Percentiles rank a stretch among this genome's conserved stretches.
phyloP scores from a whole-genome alignment of 2,797 vertebrate species.

The Tokudaia muenninki region DNA sequence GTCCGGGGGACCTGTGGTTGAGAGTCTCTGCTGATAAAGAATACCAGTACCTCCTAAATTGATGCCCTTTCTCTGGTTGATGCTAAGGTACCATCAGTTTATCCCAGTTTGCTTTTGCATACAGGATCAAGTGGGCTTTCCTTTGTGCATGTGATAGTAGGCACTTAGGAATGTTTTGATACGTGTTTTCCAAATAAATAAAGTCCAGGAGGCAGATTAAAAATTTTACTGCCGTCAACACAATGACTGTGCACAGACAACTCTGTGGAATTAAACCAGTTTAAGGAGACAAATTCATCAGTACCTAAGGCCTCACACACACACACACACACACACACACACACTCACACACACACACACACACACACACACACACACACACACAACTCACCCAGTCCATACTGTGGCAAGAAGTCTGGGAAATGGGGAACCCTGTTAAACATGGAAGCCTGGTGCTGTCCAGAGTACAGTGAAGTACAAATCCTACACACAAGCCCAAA shows the following conservation, averaged over 20 bases:
- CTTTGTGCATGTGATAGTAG: neutral
- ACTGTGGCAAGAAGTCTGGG: neutral
- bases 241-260: neutral
- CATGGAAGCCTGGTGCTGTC: neutral
- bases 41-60: neutral
- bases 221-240: neutral
- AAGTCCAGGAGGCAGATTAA: neutral
- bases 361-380: too few species aligned
- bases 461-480: neutral
- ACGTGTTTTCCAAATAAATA: neutral
- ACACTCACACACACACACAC: too few species aligned
- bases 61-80: neutral
- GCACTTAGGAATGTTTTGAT: neutral
- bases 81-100: neutral
- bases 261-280: neutral
- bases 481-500: neutral
- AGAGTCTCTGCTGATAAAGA: neutral
- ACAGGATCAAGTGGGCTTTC: neutral
- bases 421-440: neutral
- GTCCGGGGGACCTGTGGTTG: neutral
- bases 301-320: neutral
- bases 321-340: too few species aligned
- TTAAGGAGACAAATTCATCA: neutral
- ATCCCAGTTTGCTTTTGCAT: neutral
- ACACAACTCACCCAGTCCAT: neutral